Base-by-base conservation (phyloP, 1,140 invertebrate genomes). In the Listronotus bonariensis region DNA sequence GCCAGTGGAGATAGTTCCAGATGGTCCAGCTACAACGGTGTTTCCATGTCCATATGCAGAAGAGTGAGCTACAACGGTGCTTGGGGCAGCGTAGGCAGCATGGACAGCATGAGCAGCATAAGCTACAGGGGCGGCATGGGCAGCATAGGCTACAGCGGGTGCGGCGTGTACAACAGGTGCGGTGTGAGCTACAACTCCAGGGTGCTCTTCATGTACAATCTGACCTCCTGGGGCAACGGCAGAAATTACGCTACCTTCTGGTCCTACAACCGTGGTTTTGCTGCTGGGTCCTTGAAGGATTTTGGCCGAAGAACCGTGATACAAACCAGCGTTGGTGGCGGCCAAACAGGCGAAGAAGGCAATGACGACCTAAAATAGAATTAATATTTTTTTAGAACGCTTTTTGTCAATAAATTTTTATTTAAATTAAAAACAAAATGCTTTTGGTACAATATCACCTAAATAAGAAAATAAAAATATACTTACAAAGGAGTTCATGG, bases 251-350 rank as follows among this genome's bases (percentile, higher is more conserved):
- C 71, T 72, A 14, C 71, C 71, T 36, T 73, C 71, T 7, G 72
- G 72, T 8, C 72, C 72, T 14, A 72, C 57, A n/a, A 73, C 18
- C 31, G 57, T 70, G 20, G 69, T 68, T 46, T 63, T 68, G 49
- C 63, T 54, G 45, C 72, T 70, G 3, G 69, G 72, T 51, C 69
- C 72, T 63, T 73, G 69, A 11, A 73, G 20, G 15, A 72, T 53
- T 17, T 65, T 58, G 6, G 68, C 54, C 7, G 63, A 58, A 0
- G 66, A 66, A 9, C 48, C 60, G 11, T 61, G n/a, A 7, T 10
- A 12, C 18, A 68, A 18, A 58, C 63, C 59, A 51, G 67, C 69
- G 42, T 60, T 61, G 40, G 53, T 53, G 49, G 51, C 46, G 34
- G 59, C 68, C 40, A 68, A 11, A 17, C 18, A 15, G 40, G 18